These are phyloP conservation scores for Sphaeridia pumilis DNA, from an alignment of 2,888 invertebrate species.

Conservation along the genomic window DNA sequence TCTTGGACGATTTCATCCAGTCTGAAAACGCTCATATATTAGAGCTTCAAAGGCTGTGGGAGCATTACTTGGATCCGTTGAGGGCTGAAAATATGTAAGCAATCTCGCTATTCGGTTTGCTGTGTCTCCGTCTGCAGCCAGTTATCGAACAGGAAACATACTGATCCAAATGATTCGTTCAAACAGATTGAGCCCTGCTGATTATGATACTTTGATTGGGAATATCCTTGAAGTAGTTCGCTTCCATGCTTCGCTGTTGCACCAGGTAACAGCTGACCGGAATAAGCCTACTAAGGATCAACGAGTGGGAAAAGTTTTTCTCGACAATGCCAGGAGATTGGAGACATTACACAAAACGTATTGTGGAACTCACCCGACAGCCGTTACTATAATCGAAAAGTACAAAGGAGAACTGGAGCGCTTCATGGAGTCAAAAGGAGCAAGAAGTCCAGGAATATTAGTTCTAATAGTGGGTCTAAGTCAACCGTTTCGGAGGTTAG, in stretches of 20 bases:
- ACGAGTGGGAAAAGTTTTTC: slow-evolving; percentile 79
- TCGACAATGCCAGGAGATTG: slow-evolving; percentile 68
- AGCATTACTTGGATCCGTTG: slow-evolving; percentile 55
- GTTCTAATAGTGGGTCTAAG: slow-evolving; percentile 85
- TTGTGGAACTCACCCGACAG: slow-evolving; percentile 86
- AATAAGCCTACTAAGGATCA: slow-evolving; percentile 52
- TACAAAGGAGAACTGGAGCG: slow-evolving; percentile 57
- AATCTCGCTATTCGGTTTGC: not conserved
- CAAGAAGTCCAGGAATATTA: slow-evolving; percentile 71
- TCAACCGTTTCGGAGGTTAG: slow-evolving; percentile 85
- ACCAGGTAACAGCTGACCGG: slow-evolving; percentile 16
- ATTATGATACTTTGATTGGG: slow-evolving; percentile 74
- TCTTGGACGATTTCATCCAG: slow-evolving; percentile 79
- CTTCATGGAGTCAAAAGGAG: slow-evolving; percentile 52
- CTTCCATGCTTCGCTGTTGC: slow-evolving; percentile 17
- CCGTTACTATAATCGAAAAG: slow-evolving; percentile 83
- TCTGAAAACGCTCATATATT: slow-evolving; percentile 83
- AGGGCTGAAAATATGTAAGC: slow-evolving; percentile 72
- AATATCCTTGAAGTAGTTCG: slow-evolving; percentile 73
- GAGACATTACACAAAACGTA: slow-evolving; percentile 77
- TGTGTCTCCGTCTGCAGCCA: not conserved
- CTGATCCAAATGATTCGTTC: slow-evolving; percentile 12
- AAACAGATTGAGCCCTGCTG: slow-evolving; percentile 66
- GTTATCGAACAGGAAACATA: not conserved
- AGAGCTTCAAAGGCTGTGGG: slow-evolving; percentile 49